These are phyloP conservation scores for Micrasema longulum DNA, from an alignment of 1,140 invertebrate species.

Conservation along the genomic window DNA sequence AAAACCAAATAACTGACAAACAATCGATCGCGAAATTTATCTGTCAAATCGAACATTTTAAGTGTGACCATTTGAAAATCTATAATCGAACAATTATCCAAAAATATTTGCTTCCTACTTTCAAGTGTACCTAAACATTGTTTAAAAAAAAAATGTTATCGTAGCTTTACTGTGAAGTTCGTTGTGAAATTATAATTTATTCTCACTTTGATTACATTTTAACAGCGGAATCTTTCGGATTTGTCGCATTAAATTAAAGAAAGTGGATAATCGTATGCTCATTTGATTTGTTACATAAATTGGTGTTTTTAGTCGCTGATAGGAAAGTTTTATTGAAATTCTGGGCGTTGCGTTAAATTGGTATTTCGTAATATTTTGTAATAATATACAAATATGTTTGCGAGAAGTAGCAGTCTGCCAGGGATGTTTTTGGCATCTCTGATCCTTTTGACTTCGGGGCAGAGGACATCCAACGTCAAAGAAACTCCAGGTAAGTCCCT, in stretches of 20 bases:
- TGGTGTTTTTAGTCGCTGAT: not conserved
- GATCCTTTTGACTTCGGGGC: conserved; percentile 46
- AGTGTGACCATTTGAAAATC: not conserved
- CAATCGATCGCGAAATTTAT: not conserved
- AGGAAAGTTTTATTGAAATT: not conserved
- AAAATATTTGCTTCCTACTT: not conserved
- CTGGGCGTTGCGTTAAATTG: conserved; percentile 1
- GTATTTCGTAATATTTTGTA: not conserved
- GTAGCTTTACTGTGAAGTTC: not conserved
- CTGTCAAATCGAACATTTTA: not conserved
- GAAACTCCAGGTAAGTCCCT: conserved; percentile 37
- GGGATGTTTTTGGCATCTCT: conserved; percentile 45
- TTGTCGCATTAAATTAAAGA: conserved; percentile 17
- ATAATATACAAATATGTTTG: conserved; percentile 35
- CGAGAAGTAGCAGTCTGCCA: conserved; percentile 37
- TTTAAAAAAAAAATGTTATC: not conserved
- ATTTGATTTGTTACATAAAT: conserved; percentile 26
- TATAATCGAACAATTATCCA: not conserved
- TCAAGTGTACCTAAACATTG: not conserved
- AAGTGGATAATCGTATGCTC: conserved; percentile 18
- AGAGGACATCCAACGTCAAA: conserved; percentile 46
- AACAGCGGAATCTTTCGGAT: not conserved
- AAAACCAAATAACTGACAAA: not conserved
- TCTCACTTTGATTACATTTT: not conserved
- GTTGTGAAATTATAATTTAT: not conserved